Conservation (phyloP, 2,888 invertebrate genomes). For the Itoplectis maculator region DNA sequence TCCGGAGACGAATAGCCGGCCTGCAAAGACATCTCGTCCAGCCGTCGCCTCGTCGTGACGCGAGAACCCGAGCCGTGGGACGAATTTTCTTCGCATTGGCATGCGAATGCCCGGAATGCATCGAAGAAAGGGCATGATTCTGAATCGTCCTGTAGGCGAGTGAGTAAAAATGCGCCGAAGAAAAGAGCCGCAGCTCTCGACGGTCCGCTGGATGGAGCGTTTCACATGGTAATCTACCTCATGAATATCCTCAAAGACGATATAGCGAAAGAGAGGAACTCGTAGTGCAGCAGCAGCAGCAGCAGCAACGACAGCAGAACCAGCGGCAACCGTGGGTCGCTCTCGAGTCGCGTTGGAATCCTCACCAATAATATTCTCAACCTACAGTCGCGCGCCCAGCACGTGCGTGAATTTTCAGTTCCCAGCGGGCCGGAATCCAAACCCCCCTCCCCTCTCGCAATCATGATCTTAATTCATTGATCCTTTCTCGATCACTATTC, state of each 20-base stretch:
- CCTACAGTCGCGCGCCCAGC: not conserved
- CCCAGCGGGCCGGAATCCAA: conserved; percentile 6
- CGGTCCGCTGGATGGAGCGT: conserved; percentile 71
- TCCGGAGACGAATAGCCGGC: not conserved
- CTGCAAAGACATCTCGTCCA: not conserved
- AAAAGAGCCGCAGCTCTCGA: conserved; percentile 51
- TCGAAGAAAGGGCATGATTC: conserved; percentile 46
- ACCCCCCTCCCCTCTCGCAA: conserved; percentile 1
- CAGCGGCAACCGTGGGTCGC: not conserved
- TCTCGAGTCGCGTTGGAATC: conserved; percentile 9
- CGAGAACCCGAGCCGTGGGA: not conserved
- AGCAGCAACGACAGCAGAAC: not conserved
- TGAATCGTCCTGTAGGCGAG: conserved; percentile 52
- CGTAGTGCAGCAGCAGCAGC: conserved; percentile 16
- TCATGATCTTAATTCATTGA: conserved; percentile 60
- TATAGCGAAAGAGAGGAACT: conserved; percentile 44
- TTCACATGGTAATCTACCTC: conserved; percentile 82
- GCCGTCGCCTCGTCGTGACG: not conserved
- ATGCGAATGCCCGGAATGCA: conserved; percentile 7
- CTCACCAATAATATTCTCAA: conserved; percentile 50
- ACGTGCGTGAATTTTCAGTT: conserved; percentile 47
- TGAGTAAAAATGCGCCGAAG: conserved; percentile 61
- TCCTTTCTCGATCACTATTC: conserved; percentile 54
- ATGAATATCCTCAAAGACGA: conserved; percentile 82
- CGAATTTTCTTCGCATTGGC: conserved; percentile 33